These are phyloP conservation scores for Fukomys damarensis DNA, from an alignment of 2,113 vertebrate species.

Conservation along the genomic window DNA sequence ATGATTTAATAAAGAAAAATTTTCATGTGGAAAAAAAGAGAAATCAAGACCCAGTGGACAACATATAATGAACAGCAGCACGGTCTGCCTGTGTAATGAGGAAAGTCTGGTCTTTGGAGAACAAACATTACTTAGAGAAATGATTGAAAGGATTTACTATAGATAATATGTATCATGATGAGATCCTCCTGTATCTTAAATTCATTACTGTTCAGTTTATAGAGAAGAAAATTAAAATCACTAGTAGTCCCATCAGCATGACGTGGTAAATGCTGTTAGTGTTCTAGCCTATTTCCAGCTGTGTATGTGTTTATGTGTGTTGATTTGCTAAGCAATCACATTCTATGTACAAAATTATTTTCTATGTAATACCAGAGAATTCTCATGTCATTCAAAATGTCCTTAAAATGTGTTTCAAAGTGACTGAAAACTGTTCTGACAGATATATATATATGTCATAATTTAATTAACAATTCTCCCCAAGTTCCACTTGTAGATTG, in stretches of 20 bases:
- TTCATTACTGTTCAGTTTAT: not conserved
- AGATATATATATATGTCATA: constrained; percentile 27
- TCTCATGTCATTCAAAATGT: not conserved
- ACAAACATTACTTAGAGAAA: not conserved
- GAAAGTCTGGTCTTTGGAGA: not conserved
- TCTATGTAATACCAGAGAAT: constrained; percentile 35
- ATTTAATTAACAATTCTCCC: constrained; percentile 57
- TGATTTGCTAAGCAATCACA: not conserved
- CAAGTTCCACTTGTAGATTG: not conserved
- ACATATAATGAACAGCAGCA: not conserved
- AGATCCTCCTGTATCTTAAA: not conserved
- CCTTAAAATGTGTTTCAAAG: constrained; percentile 53
- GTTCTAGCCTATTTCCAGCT: not conserved
- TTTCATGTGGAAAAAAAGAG: constrained; percentile 1
- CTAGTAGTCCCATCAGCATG: not conserved
- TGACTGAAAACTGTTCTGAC: constrained; percentile 50
- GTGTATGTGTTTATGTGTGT: too few relatives aligned
- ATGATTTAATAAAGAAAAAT: constrained; percentile 21
- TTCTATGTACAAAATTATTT: not conserved
- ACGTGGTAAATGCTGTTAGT: not conserved
- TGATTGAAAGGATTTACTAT: not conserved
- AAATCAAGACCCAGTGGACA: not conserved
- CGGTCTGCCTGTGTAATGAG: not conserved
- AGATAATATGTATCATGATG: not conserved
- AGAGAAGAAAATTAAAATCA: constrained; percentile 4